Base-by-base conservation (phyloP, 2,797 vertebrate species). In the Lophius americanus region DNA sequence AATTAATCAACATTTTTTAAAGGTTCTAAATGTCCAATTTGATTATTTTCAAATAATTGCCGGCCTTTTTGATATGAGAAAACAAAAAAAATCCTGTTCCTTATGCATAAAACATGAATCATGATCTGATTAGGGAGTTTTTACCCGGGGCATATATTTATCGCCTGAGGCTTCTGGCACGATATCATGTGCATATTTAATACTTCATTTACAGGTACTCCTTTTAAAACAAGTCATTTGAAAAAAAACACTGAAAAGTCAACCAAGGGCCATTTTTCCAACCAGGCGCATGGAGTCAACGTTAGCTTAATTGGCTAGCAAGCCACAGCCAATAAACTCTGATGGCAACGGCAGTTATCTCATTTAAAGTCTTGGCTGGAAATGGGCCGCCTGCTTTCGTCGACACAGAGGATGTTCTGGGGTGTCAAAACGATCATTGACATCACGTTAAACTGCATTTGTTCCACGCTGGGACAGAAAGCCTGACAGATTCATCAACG, bases 301-400 rank as follows among this genome's bases (percentile, higher is more conserved):
- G 32, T 44, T 56, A 11, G 8, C 9, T 59, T 33, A 46, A 13
- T 47, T 14, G 5, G 11, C 39, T 13, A 9, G 47, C 36, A 11
- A 11, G 33, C 35, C 11, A 60, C 3, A 58, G 46, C 6, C 36
- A n/a, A 52, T 51, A 9, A 59, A 51, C 37, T 46, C 9, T 48
- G 6, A 4, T 1, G 7, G 0, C 10, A 50, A 12, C 3, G 46
- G 33, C 6, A 11, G 4, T 7, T 5, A 44, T 41, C 46, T 43
- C 6, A 50, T 7, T 57, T 32, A 8, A 5, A 0, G 36, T 32
- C 0, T 0, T 4, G 0, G 5, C 14, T 38, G 3, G 1, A 35
- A 49, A 58, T 44, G 3, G 9, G 1, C 3, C 6, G 41, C 10
- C 43, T 4, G 43, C 43, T 58, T 58, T 13, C 23, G 33, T 37